These are phyloP conservation scores for Ranitomeya imitator DNA, from an alignment of 2,113 vertebrate genomes.

Conservation along the genomic window DNA sequence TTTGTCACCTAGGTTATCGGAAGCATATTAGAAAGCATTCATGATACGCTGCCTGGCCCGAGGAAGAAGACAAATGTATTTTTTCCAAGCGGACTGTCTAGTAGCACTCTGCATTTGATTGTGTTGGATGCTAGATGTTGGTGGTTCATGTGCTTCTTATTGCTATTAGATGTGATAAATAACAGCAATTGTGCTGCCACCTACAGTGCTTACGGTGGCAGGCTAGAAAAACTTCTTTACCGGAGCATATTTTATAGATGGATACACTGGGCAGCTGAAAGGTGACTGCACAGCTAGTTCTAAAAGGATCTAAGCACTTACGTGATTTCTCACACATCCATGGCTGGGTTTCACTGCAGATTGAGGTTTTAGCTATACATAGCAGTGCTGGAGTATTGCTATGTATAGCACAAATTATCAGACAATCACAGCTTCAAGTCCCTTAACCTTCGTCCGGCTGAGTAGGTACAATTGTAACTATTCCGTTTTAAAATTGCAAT, in stretches of 20 bases:
- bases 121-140: conserved; percentile 22
- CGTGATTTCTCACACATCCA: no score
- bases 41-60: conserved; percentile 3
- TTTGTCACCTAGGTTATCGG: conserved; percentile 37
- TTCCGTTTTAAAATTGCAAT: no score
- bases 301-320: background rate
- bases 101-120: conserved; percentile 19
- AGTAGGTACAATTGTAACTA: no score
- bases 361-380: no score
- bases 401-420: no score
- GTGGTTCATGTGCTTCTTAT: conserved; percentile 1
- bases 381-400: no score
- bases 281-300: background rate
- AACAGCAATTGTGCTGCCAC: conserved; percentile 31
- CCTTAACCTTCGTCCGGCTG: no score
- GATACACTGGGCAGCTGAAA: background rate
- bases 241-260: conserved; percentile 35
- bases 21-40: conserved; percentile 48
- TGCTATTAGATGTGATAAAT: conserved; percentile 32
- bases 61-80: conserved; percentile 31
- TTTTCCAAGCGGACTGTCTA: background rate
- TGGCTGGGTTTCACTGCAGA: no score
- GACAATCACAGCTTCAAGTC: no score
- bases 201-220: conserved; percentile 27
- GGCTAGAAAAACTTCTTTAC: conserved; percentile 26